phyloP scores from a whole-genome alignment of 2,113 vertebrate genomes.

The Chaetorhynchus papuensis region DNA sequence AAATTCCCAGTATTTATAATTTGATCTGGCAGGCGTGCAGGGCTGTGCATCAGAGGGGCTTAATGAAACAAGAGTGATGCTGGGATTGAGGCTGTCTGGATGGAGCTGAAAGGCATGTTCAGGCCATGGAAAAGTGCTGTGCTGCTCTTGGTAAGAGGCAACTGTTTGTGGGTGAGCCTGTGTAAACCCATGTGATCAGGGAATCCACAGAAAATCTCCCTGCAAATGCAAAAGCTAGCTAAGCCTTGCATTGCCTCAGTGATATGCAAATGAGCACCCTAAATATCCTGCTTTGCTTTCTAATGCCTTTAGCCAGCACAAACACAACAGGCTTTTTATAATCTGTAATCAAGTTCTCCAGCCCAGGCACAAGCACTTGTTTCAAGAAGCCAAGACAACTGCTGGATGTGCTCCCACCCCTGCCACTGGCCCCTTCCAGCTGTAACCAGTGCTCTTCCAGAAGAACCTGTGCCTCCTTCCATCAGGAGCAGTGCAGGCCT shows the following conservation, averaged over 20 bases:
- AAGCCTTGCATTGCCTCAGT: constrained; percentile 34
- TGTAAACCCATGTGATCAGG: constrained; percentile 5
- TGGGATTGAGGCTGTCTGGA: constrained; percentile 38
- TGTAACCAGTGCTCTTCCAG: neutral
- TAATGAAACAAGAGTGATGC: constrained; percentile 44
- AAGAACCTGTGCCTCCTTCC: neutral
- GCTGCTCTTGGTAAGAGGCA: neutral
- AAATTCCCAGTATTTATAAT: constrained; percentile 65
- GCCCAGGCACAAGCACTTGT: neutral
- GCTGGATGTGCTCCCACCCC: neutral
- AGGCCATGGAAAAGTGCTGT: constrained; percentile 22
- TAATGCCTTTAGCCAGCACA: constrained; percentile 35
- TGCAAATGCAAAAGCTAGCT: constrained; percentile 30
- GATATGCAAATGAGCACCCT: constrained; percentile 46
- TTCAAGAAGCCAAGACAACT: neutral
- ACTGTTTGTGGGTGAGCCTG: neutral
- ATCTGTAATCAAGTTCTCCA: constrained; percentile 4
- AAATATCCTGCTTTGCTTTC: constrained; percentile 50
- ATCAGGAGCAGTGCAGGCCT: neutral
- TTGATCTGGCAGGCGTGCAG: constrained; percentile 60
- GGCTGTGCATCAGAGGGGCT: constrained; percentile 53
- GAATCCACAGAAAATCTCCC: constrained; percentile 22
- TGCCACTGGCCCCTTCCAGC: neutral
- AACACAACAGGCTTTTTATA: constrained; percentile 36
- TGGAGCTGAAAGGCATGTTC: constrained; percentile 11